Evolutionary conservation across 2,888 invertebrate species (phyloP).

Genomic region (Ochropacha duplaris): DNA sequence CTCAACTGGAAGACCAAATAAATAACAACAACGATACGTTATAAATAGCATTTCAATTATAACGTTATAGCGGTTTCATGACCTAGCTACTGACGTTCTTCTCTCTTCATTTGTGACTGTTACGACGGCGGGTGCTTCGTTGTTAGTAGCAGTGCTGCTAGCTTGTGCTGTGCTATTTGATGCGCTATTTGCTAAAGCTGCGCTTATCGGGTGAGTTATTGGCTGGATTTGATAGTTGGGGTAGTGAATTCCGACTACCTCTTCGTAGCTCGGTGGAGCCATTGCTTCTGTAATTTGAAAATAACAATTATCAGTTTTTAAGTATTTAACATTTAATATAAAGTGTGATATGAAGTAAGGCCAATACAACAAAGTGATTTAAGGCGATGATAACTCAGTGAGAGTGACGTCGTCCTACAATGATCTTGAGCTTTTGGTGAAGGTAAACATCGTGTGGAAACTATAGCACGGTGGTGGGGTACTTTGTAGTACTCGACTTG

Average conservation of each 20-base stretch:
- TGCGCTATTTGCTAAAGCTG: slow-evolving; percentile 55
- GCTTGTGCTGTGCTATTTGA: slow-evolving; percentile 8
- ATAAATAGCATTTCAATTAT: slow-evolving; percentile 16
- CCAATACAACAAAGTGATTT: no score
- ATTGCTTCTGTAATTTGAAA: slow-evolving; percentile 65
- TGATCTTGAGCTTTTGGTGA: no score
- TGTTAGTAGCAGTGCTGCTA: slow-evolving; percentile 4
- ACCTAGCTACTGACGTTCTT: slow-evolving; percentile 41
- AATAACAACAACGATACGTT: slow-evolving; percentile 14
- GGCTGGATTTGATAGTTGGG: slow-evolving; percentile 62
- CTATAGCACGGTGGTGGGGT: no score
- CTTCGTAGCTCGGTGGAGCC: slow-evolving; percentile 78
- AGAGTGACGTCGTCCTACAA: no score
- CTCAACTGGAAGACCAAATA: slow-evolving; percentile 37
- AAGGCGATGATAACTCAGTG: no score
- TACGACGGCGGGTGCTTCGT: slow-evolving; percentile 32
- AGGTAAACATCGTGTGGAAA: no score
- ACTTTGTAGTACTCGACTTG: no score
- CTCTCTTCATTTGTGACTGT: slow-evolving; percentile 45
- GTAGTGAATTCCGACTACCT: slow-evolving; percentile 74
- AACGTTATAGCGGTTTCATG: slow-evolving; percentile 22
- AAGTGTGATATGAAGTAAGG: no score
- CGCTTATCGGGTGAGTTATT: slow-evolving; percentile 62
- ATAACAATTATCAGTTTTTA: background rate
- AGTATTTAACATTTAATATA: background rate